Conservation (phyloP, 1,140 invertebrate genomes). For the Lucilia cuprina region DNA sequence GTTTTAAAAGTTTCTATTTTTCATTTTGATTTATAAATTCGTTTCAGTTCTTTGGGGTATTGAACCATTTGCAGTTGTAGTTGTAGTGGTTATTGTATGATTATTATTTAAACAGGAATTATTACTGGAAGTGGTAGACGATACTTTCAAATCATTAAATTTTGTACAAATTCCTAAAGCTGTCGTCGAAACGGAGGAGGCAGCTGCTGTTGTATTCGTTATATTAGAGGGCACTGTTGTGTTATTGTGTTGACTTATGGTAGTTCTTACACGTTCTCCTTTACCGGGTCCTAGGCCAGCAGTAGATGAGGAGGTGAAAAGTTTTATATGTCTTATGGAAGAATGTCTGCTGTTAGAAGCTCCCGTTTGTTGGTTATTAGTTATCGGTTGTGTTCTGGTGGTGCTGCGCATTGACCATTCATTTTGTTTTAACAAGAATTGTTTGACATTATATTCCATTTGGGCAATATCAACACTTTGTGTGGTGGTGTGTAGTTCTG, state of each 20-base stretch:
- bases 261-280: slow-evolving; percentile 53
- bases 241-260: not conserved
- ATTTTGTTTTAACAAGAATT: slow-evolving; percentile 68
- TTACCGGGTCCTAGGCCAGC: slow-evolving; percentile 49
- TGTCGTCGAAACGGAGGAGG: too few relatives aligned
- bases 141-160: not conserved
- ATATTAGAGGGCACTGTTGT: not conserved
- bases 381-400: not conserved
- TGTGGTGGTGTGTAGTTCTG: slow-evolving; percentile 58
- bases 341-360: not conserved
- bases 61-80: slow-evolving; percentile 12
- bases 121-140: not conserved
- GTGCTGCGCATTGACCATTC: slow-evolving; percentile 65
- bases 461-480: slow-evolving; percentile 65
- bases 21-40: slow-evolving; percentile 57
- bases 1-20: not conserved
- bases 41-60: slow-evolving; percentile 61
- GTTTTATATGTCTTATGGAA: slow-evolving; percentile 34
- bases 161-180: not conserved
- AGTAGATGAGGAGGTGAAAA: slow-evolving; percentile 26
- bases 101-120: not conserved
- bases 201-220: not conserved
- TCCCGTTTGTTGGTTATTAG: slow-evolving; percentile 35
- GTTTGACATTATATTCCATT: slow-evolving; percentile 71
- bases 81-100: not conserved